Evolutionary conservation across 2,113 vertebrate species (phyloP).

Genomic region (Ahaetulla prasina): DNA sequence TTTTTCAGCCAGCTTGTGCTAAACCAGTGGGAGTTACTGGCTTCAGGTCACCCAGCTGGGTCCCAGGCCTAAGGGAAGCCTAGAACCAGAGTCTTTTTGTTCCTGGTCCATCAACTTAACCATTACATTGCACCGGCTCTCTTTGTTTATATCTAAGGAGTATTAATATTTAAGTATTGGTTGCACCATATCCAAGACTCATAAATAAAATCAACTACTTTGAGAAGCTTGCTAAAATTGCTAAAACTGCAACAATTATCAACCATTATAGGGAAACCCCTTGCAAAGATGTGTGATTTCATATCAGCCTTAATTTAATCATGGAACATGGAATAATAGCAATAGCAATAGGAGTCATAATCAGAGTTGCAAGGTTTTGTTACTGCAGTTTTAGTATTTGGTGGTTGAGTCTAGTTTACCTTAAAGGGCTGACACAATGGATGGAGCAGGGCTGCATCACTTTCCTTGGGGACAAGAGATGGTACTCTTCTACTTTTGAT

Average conservation of each 20-base stretch:
- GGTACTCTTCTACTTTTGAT: no score
- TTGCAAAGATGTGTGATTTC: not conserved
- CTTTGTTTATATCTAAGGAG: not conserved
- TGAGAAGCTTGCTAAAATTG: not conserved
- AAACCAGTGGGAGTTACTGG: not conserved
- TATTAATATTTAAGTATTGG: not conserved
- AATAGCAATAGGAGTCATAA: no score
- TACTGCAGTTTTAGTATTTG: no score
- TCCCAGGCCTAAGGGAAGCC: not conserved
- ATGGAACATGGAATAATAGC: not conserved
- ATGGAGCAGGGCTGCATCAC: no score
- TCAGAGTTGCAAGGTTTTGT: no score
- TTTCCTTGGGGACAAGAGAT: no score
- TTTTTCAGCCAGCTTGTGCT: not conserved
- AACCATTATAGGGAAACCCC: not conserved
- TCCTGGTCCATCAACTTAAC: not conserved
- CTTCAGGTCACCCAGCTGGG: not conserved
- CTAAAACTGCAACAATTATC: not conserved
- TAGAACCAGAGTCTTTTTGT: not conserved
- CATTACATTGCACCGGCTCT: not conserved
- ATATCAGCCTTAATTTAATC: not conserved
- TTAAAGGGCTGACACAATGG: no score
- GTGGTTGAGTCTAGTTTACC: no score
- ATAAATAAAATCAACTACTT: not conserved
- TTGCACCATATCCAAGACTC: not conserved